Evolutionary conservation across 2,888 invertebrate species (phyloP).

Genomic region (Gandaritis pyraliata): DNA sequence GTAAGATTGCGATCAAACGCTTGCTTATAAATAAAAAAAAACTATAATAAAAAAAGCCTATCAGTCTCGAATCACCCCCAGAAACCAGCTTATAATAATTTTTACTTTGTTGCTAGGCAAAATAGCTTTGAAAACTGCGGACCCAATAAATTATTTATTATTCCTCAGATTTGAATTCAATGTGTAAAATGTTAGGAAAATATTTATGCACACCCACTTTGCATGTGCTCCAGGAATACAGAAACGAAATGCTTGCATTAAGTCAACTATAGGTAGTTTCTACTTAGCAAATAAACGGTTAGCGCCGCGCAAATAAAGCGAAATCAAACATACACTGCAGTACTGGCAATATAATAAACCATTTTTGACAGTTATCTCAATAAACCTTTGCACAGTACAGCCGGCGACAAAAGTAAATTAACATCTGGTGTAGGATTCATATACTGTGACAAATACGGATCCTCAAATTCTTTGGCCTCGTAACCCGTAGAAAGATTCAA

Average conservation of each 20-base stretch:
- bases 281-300: constrained; percentile 49
- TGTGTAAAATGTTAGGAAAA: constrained; percentile 36
- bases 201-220: constrained; percentile 36
- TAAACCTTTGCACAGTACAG: no score
- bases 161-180: constrained; percentile 31
- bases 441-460: no score
- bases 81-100: neutral
- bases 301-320: constrained; percentile 54
- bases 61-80: no score
- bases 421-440: no score
- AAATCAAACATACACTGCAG: constrained; percentile 54
- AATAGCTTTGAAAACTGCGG: neutral
- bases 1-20: no score
- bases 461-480: no score
- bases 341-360: neutral
- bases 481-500: no score
- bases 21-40: no score
- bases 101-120: neutral
- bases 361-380: neutral
- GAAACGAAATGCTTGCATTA: constrained; percentile 34
- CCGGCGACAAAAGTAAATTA: no score
- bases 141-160: constrained; percentile 25
- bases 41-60: no score
- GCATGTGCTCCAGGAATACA: constrained; percentile 35
- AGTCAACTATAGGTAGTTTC: constrained; percentile 17